Base-by-base conservation (phyloP, 2,888 invertebrate genomes). In the Phengaris alcon region DNA sequence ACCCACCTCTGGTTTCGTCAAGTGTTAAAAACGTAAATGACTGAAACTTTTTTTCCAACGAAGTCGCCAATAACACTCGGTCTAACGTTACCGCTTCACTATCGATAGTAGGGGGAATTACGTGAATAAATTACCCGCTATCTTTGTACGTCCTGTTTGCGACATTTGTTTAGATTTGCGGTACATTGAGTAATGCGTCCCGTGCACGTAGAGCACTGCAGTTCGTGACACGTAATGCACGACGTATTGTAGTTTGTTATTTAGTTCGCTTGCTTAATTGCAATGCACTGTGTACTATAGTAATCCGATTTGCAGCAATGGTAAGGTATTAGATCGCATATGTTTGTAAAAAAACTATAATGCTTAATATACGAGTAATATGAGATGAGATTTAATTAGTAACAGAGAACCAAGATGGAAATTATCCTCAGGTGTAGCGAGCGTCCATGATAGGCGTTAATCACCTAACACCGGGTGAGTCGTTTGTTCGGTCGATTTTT, bases 161-260 rank as follows among this genome's bases (percentile, higher is more conserved):
- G 69, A 69, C 69, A 69, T 69, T 69, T 69, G 69, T 69, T 69
- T 69, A 69, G 69, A 69, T 69, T 69, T 69, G 69, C 69, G 69
- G 69, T 48, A 69, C 69, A 69, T 69, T 69, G 69, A 69, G 48
- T 69, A 69, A 69, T 69, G 69, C 69, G 69, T n/a, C 48, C 69
- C 48, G 69, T n/a, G 69, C 69, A 69, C 69, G 69, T 69, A 69
- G 35, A 68, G 68, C 46, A 9, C 46, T 15, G n/a, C 69, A 46
- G 69, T n/a, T 48, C 48, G 69, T 69, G 69, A 48, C 69, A n/a
- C 48, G 69, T 64, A 64, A 64, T 64, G 35, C 13, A 64, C 64
- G 35, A 3, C 35, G 64, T 64, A 44, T 44, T 44, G 64, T 64
- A 64, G 64, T 44, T 22, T n/a, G n/a, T 57, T 59, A 59, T 59